These are phyloP conservation scores for Sphaerodactylus townsendi DNA, from an alignment of 2,113 vertebrate genomes.

Conservation along the genomic window DNA sequence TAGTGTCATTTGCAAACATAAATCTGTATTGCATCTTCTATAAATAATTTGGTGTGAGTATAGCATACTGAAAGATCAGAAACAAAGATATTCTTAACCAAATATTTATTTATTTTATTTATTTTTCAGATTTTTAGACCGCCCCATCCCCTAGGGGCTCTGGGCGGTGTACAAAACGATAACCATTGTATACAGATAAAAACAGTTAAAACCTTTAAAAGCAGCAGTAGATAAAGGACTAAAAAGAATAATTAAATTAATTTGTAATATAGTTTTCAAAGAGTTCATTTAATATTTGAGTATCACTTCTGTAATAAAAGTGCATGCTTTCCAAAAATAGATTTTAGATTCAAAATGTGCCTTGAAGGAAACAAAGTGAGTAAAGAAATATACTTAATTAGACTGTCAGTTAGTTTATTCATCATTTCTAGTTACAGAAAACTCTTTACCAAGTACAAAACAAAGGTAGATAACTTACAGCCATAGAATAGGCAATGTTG, in stretches of 20 bases:
- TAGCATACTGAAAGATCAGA: background rate
- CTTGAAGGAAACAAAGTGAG: background rate
- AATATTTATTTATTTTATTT: too few relatives aligned
- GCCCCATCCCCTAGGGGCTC: too few relatives aligned
- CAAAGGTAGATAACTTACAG: background rate
- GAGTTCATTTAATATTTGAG: background rate
- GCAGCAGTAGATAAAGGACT: too few relatives aligned
- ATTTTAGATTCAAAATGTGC: background rate
- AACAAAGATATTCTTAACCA: background rate
- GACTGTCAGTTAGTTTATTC: background rate
- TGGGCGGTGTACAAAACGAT: too few relatives aligned
- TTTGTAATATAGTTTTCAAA: too few relatives aligned
- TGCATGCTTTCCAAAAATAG: background rate
- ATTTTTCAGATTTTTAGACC: too few relatives aligned
- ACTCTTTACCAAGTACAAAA: background rate
- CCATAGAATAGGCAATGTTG: background rate
- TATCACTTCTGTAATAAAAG: background rate
- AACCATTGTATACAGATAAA: too few relatives aligned
- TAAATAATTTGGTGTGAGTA: too few relatives aligned
- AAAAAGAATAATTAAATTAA: too few relatives aligned
- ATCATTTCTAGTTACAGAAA: background rate
- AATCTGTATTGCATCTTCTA: background rate
- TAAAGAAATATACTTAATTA: background rate
- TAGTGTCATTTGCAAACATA: background rate
- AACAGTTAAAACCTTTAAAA: too few relatives aligned